Base-by-base conservation (phyloP, 1,140 invertebrate genomes). In the Eriocheir sinensis region DNA sequence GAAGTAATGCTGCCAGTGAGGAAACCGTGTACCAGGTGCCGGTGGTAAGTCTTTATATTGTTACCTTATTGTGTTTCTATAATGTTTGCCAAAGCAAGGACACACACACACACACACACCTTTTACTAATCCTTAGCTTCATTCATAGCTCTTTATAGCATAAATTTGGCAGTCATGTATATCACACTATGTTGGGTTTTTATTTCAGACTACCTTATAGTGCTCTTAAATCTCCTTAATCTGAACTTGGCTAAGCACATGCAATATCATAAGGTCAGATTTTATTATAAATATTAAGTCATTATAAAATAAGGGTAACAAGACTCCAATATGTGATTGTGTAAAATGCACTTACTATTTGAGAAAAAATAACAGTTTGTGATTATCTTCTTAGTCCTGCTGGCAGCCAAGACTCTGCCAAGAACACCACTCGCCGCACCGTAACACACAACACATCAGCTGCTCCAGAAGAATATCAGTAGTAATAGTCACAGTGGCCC, bases 1-100 rank as follows among this genome's bases (percentile, higher is more conserved):
- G 96, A 95, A 94, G 38, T 94, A 41, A 91, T 48, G 27, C 4
- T 2, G 8, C n/a, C 17, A n/a, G 4, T 21, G 27, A 2, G 60
- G 21, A 72, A 72, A 72, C 60, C 6, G 21, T n/a, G 21, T n/a
- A n/a, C 21, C 0, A n/a, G n/a, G n/a, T n/a, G n/a, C n/a, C n/a
- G 60, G 21, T 72, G 60, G 60, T 72, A 72, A 72, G 60, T 15
- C 44, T 48, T 48, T 48, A 48, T n/a, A n/a, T n/a, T n/a, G n/a
- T n/a, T n/a, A n/a, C n/a, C n/a, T n/a, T n/a, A n/a, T n/a, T n/a
- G n/a, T n/a, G n/a, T n/a, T n/a, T n/a, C n/a, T n/a, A n/a, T n/a
- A n/a, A n/a, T n/a, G n/a, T n/a, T n/a, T n/a, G n/a, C n/a, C n/a
- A n/a, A n/a, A n/a, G n/a, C n/a, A n/a, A n/a, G n/a, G n/a, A n/a